Evolutionary conservation across 2,888 invertebrate genomes (phyloP), one percentile per base, ranked within the genome.

Genomic region (Brassicogethes aeneus): DNA sequence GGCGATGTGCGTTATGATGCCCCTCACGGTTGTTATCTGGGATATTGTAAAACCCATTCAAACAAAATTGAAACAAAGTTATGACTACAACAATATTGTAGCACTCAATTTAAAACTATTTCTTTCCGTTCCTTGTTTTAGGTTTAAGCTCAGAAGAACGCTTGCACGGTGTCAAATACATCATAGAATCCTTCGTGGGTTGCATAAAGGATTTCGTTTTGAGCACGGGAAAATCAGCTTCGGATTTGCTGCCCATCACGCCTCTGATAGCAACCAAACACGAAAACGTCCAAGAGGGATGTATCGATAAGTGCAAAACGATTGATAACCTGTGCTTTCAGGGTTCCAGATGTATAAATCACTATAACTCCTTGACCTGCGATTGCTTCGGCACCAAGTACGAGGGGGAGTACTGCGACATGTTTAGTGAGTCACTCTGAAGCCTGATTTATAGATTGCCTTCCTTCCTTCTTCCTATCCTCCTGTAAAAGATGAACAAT

Each of bases 351-450:
- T 95, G 95, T 65, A 84, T 94, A 45, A 94, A 94, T 68, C 89
- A 90, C 61, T 95, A 93, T 66, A 86, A 88, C 56, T 82, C 83
- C 42, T 78, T 88, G 44, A 83, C 86, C 13, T 95, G 94, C 62
- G 92, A 94, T 64, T 95, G 95, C 65, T 94, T 92, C 60, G 91
- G 90, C 15, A 91, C 91, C 2, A 76, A 81, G 56, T 91, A 90
- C 66, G 93, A 94, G 70, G 94, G 93, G 51, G 86, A 88, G 55
- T 82, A 84, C 52, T 95, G 94, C 70, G 89, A 92, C 70, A 84
- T 88, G 55, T 87, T 86, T 64, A 90, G 93, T 93, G 72, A 78
- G 82, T 75, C n/a, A n/a, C n/a, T n/a, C n/a, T n/a, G n/a, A n/a
- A n/a, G n/a, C n/a, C n/a, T n/a, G n/a, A n/a, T n/a, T n/a, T n/a